Percentiles rank a stretch among this genome's conserved stretches.
phyloP scores from a whole-genome alignment of 1,140 invertebrate species.

The Brachionus manjavacas region DNA sequence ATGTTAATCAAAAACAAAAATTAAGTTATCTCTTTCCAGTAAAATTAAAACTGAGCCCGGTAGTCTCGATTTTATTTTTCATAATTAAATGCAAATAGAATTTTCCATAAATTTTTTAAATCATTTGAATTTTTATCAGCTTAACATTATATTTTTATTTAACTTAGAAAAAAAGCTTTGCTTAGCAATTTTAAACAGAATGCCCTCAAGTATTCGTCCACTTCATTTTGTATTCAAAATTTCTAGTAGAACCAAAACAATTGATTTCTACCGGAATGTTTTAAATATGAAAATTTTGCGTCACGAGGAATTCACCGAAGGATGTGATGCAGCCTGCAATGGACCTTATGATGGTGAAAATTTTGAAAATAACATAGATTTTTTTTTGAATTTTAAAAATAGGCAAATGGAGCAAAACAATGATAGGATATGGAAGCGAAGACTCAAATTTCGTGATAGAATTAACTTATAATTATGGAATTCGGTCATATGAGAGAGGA shows the following conservation, averaged over 20 bases:
- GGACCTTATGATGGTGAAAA: slow-evolving; percentile 65
- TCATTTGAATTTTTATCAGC: background rate
- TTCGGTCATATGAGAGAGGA: slow-evolving; percentile 74
- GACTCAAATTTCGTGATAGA: slow-evolving; percentile 91
- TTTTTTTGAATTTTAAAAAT: background rate
- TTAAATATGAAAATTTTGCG: slow-evolving; percentile 87
- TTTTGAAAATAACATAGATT: slow-evolving; percentile 66
- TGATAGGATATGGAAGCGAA: slow-evolving; percentile 95
- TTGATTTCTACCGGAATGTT: slow-evolving; percentile 79
- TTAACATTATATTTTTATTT: background rate
- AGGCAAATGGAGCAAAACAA: slow-evolving; percentile 96
- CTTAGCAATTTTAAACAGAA: background rate
- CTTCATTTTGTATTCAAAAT: slow-evolving; percentile 94
- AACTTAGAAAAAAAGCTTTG: background rate
- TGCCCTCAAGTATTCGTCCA: slow-evolving; percentile 60
- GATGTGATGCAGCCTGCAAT: slow-evolving; percentile 91
- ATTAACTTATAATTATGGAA: slow-evolving; percentile 93
- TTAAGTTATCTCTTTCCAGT: background rate
- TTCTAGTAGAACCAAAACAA: slow-evolving; percentile 73
- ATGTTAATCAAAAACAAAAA: background rate
- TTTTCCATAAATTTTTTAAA: background rate
- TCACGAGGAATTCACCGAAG: slow-evolving; percentile 93
- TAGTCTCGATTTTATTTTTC: background rate
- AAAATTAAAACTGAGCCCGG: background rate
- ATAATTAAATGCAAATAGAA: background rate